Evolutionary conservation across 2,888 invertebrate species (phyloP), one percentile per base, ranked within the genome.

Genomic region (Proisotoma minuta): DNA sequence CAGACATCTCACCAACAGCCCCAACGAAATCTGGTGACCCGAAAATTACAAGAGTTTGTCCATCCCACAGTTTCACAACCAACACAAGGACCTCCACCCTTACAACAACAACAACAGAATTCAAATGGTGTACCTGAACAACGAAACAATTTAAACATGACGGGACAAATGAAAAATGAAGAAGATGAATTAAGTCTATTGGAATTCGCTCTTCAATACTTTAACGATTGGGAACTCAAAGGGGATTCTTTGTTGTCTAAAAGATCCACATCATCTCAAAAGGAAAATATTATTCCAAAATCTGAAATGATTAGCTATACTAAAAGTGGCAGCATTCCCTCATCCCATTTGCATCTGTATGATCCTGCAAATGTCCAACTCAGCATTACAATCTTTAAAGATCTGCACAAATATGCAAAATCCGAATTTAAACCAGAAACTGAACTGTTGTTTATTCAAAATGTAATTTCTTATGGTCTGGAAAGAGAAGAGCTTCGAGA

Each of bases 161-260:
- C n/a, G n/a, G n/a, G n/a, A n/a, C n/a, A n/a, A n/a, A n/a, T n/a
- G n/a, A n/a, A n/a, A n/a, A 8, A 34, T 15, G 8, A 85, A 71
- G 76, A 76, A 59, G 78, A 82, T 4, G 82, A 85, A 74, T 89
- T 87, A 76, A 92, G 94, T 76, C 87, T 96, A 77, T 81, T 91
- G 0, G 93, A 95, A 76, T 96, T 92, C 79, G 96, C 95, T n/a
- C 91, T 93, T 75, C 86, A 88, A 66, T 90, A 89, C 79, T 96
- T 91, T 79, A 96, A 95, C 77, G 85, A 87, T 58, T 95, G 95
- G 75, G 90, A 91, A 69, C 81, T 10, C 34, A 34, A 34, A 15
- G 34, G 88, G 49, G 87, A 88, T 15, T 88, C 89, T 1, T 34
- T 34, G 34, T 34, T 34, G 15, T 34, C 34, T 15, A 34, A 34